Evolutionary conservation across 2,888 invertebrate species (phyloP), one percentile per base, ranked within the genome.

Genomic region (Phyllotreta striolata): DNA sequence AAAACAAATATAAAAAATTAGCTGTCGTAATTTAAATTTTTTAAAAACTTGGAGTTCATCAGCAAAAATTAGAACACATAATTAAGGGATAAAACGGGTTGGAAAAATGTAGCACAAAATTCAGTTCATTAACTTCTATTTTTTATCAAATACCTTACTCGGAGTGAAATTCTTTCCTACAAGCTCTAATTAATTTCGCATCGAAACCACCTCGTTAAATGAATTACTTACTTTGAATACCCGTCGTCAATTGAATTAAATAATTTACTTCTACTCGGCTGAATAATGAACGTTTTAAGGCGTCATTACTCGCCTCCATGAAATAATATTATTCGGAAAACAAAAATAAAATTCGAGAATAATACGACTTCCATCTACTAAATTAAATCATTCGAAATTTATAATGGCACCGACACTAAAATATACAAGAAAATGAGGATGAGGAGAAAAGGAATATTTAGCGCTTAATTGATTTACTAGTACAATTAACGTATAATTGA

Each of bases 41-140:
- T 24, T 57, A 47, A 41, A 56, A n/a, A 55, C 38, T 34, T 55
- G 55, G 64, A 47, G 56, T 55, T 63, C 40, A 55, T 56, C 43
- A 60, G 41, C 46, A 61, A 54, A 41, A 13, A 12, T 34, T 51
- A 13, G 35, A 47, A 9, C 24, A 24, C 24, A 24, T 24, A 24
- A 24, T 24, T 24, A 24, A 24, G 1, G 24, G 24, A 24, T 24
- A 24, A 24, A 24, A 24, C 24, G 24, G 24, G 24, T 24, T 24
- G n/a, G n/a, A 24, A 24, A 24, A 24, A 24, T 24, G 24, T 24
- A 24, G 24, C 24, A 24, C 24, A 24, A 24, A 24, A 24, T 24
- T 24, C 24, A 24, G 24, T 24, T 24, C 24, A 24, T 24, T 24
- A 24, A 24, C 24, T 24, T 4, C 24, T 4, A 24, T 24, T 24